A percentile compares a stretch with the other conserved stretches of the same genome.
Conservation (phyloP, 2,888 invertebrate species). For the Caprella mutica region DNA sequence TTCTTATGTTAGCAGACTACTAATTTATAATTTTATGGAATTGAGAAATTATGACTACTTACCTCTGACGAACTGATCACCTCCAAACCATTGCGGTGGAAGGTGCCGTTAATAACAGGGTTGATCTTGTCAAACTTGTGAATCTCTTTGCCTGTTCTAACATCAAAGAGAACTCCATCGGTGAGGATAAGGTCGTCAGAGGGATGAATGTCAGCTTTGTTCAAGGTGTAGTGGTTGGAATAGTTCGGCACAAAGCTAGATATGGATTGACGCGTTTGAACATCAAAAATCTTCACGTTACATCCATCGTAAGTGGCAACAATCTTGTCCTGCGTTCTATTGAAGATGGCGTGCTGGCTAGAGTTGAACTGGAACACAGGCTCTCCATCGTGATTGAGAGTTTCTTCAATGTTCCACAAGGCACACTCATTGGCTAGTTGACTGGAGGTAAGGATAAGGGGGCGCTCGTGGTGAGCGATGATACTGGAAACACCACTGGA, state of each 20-base stretch:
- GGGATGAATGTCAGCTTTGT: constrained; percentile 85
- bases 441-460: constrained; percentile 25
- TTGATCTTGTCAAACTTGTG: constrained; percentile 97
- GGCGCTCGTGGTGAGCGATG: constrained; percentile 24
- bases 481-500: background rate
- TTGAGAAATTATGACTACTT: too few relatives aligned
- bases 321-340: constrained; percentile 60
- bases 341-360: constrained; percentile 31
- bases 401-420: constrained; percentile 15
- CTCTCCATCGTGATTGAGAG: background rate
- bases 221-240: constrained; percentile 85
- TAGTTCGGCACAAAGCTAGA: constrained; percentile 63
- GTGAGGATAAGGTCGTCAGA: constrained; percentile 87
- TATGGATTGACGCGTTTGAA: constrained; percentile 62
- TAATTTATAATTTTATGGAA: too few relatives aligned
- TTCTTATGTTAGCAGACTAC: too few relatives aligned
- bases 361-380: constrained; percentile 10
- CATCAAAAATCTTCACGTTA: too few relatives aligned
- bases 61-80: constrained; percentile 94
- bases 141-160: constrained; percentile 53
- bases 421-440: constrained; percentile 18
- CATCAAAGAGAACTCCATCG: constrained; percentile 93
- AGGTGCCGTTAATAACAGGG: constrained; percentile 84
- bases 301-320: too few relatives aligned
- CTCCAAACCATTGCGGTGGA: constrained; percentile 90